Base-by-base conservation (phyloP, 1,140 invertebrate species). In the Drosophila erecta region DNA sequence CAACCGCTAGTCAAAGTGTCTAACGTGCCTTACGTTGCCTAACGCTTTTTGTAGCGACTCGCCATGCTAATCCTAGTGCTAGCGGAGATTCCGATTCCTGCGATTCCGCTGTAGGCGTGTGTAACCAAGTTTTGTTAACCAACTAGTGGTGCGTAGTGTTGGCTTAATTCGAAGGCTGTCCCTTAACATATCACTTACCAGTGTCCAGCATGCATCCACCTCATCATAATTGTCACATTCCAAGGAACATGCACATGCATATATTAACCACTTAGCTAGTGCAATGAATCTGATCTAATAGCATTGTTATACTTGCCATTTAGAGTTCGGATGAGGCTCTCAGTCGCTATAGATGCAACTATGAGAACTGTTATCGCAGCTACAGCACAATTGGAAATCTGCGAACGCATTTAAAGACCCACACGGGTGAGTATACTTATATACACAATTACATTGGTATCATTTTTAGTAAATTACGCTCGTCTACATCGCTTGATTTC, bases 321-420 rank as follows among this genome's bases (percentile, higher is more conserved):
- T 57, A 92, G 90, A 91, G 90, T 46, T 91, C 90, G 15, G 90
- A 91, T 40, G 90, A 92, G 61, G 79, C 89, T 38, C 69, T 92
- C 12, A 91, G 81, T 40, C 93, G 96, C 66, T 98, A 96, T 92
- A 95, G 94, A 83, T 99, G 98, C 93, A 96, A 98, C 93, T 98
- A 96, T 93, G 95, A 96, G 67, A 97, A 96, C 1, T 99, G 98
- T 93, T 93, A 94, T 66, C 94, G 98, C 76, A 98, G 96, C 22
- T 99, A 99, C 91, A 98, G 97, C 83, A 99, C 98, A 8, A 95
- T 97, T 71, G 98, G 98, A 53, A 99, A 99, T 93, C 93, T 99
- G 53, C 95, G 97, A 89, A 99, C 98, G 54, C 98, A 99, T 93
- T 95, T 98, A 94, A 98, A 98, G 94, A 98, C 97, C 62, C 98